Evolutionary conservation across 2,113 vertebrate genomes (phyloP).

Genomic region (Rhea americana): DNA sequence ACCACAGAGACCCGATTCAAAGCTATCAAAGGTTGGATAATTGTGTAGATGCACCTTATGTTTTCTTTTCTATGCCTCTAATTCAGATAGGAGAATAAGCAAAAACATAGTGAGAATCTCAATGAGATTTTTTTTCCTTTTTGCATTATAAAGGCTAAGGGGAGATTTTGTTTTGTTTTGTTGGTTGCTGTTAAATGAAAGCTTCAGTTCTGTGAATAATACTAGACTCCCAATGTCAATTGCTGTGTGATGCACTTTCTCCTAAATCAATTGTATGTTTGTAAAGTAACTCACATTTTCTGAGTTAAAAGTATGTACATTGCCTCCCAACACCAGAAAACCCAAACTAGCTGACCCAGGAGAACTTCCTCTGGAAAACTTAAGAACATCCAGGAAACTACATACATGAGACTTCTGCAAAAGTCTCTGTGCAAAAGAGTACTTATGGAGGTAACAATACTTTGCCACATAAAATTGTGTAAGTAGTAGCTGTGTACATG

Average conservation of each 20-base stretch:
- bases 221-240: background rate
- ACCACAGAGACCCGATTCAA: background rate
- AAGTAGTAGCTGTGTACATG: too few relatives aligned
- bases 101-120: rapidly evolving
- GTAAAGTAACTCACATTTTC: background rate
- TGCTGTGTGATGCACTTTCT: background rate
- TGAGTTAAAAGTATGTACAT: background rate
- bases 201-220: background rate
- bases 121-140: background rate
- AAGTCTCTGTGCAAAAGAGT: background rate
- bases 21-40: background rate
- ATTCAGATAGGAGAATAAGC: background rate
- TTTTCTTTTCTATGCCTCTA: background rate
- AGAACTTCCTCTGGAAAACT: background rate
- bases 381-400: background rate
- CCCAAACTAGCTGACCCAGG: background rate
- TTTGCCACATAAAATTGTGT: background rate
- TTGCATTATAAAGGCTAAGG: background rate
- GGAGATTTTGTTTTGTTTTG: background rate
- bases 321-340: background rate
- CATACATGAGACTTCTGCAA: background rate
- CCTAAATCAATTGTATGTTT: rapidly evolving
- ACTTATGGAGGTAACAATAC: background rate
- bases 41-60: background rate
- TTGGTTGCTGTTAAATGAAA: background rate